Evolutionary conservation across 2,888 invertebrate genomes (phyloP), one percentile per base, ranked within the genome.

Genomic region (Pandemis heparana): DNA sequence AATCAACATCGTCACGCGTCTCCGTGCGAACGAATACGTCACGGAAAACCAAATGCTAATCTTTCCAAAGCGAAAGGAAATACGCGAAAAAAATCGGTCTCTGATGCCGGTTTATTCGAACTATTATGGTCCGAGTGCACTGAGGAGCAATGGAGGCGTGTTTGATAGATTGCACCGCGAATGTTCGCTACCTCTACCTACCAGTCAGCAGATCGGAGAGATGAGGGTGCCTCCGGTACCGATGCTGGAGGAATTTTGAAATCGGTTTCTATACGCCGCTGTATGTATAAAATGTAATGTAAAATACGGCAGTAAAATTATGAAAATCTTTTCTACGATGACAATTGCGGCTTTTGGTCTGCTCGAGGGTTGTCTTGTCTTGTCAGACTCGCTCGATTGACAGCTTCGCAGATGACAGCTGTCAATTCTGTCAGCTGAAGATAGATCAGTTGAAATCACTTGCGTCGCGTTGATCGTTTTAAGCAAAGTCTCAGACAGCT

Each of bases 361-460:
- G 65, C 32, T 38, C 18, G 23, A 41, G 51, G 46, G 59, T 41
- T 9, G 61, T 10, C 41, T 41, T 9, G 61, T 10, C 41, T 41
- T 9, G 9, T n/a, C 23, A 18, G 18, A 23, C 23, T 23, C 18
- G 46, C n/a, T 92, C 97, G 97, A 97, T 79, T 98, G 95, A 98
- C 99, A 99, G 75, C 97, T 10, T 53, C 53, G 18, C 66, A 43
- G 38, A 41, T 70, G 70, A 70, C 68, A 66, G 56, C 51, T 53
- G 75, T 71, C 75, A 75, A 53, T 12, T 32, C 43, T 59, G 63
- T 56, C 69, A 75, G 75, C 65, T 71, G 75, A 63, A 38, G 38
- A 23, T 32, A 12, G 18, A 62, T 53, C 32, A 38, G 8, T 5
- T 10, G 9, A 18, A 4, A 39, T 6, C 12, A 16, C 23, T 43